Evolutionary conservation across 1,140 invertebrate genomes (phyloP).

Genomic region (Sesamia nonagrioides): DNA sequence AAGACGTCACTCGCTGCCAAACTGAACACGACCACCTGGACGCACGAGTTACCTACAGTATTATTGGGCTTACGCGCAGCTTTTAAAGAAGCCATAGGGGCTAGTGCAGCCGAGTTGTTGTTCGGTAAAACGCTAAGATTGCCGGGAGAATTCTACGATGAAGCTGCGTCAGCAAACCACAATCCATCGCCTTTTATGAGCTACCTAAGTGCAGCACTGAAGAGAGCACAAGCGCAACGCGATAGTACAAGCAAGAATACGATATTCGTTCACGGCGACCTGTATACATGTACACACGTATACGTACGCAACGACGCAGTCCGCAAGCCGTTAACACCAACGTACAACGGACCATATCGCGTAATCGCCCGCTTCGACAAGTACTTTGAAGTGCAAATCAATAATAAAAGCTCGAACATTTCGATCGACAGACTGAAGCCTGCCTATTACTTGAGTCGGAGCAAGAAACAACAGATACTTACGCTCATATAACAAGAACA

Average conservation of each 20-base stretch:
- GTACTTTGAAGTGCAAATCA: not conserved
- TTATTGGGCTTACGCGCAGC: not conserved
- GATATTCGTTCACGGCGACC: conserved; percentile 19
- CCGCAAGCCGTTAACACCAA: conserved; percentile 9
- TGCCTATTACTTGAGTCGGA: not conserved
- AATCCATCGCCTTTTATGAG: not conserved
- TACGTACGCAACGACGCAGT: conserved; percentile 26
- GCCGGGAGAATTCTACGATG: conserved; percentile 1
- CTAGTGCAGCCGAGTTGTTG: not conserved
- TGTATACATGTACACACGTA: not conserved
- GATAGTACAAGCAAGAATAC: not conserved
- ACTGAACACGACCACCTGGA: not conserved
- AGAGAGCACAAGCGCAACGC: not conserved
- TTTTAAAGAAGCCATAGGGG: not conserved
- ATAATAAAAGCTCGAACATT: not conserved
- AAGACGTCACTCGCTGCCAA: not conserved
- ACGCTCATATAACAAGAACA: not conserved
- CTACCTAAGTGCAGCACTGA: not conserved
- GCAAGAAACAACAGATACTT: not conserved
- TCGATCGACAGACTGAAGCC: conserved; percentile 25
- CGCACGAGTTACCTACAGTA: not conserved
- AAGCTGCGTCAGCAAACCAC: not conserved
- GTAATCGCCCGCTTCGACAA: conserved; percentile 1
- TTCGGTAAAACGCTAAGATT: not conserved
- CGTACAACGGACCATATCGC: conserved; percentile 21